Percentiles rank a stretch among this genome's conserved stretches.
Conservation (phyloP, 2,888 invertebrate species). For the Magallana nippona region DNA sequence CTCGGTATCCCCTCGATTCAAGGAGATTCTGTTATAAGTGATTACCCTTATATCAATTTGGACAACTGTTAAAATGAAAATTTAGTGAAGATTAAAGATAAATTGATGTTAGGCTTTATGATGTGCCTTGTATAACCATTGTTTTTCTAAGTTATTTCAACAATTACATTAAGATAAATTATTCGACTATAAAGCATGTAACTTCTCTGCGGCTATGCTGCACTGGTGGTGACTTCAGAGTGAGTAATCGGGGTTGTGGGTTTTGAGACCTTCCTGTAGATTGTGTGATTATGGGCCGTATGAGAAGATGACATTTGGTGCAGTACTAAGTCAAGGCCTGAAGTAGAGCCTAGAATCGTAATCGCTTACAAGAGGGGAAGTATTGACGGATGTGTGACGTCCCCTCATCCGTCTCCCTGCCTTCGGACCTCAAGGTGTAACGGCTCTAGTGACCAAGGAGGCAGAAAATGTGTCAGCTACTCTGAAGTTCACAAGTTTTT, state of each 20-base stretch:
- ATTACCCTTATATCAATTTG: no score
- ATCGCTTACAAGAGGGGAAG: slow-evolving; percentile 13
- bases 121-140: no score
- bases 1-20: no score
- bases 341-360: not conserved
- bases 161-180: no score
- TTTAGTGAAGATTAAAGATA: no score
- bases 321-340: slow-evolving; percentile 5
- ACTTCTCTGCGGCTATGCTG: not conserved
- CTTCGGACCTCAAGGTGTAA: not conserved
- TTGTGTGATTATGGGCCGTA: not conserved
- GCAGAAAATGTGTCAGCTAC: slow-evolving; percentile 5
- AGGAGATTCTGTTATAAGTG: no score
- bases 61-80: no score
- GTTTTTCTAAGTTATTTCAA: no score
- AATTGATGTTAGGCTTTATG: no score
- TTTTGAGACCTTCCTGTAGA: slow-evolving; percentile 20
- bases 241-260: not conserved
- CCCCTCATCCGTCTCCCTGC: not conserved
- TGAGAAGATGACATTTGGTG: slow-evolving; percentile 5
- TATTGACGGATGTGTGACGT: slow-evolving; percentile 22
- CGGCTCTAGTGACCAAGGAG: not conserved
- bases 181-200: not conserved
- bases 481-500: not conserved
- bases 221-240: not conserved